phyloP scores from a whole-genome alignment of 35 echinoderm and acorn worm species.

The Ophiothrix spiculata region DNA sequence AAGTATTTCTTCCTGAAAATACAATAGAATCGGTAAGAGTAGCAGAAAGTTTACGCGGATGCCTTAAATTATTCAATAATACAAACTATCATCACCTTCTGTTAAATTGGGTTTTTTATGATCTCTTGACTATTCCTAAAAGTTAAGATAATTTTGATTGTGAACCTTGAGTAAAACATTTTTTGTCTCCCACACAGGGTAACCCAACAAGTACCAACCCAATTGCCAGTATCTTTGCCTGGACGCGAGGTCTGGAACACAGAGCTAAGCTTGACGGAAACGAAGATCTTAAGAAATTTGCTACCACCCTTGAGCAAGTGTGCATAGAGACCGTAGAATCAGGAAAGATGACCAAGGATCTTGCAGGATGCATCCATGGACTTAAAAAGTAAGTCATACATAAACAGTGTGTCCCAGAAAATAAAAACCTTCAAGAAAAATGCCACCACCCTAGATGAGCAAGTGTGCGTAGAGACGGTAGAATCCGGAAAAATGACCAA shows the following conservation, averaged over 20 bases:
- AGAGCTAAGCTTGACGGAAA: slow-evolving; percentile 90
- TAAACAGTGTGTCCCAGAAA: too few relatives aligned
- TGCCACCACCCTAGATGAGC: slow-evolving; percentile 66
- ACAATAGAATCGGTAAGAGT: too few relatives aligned
- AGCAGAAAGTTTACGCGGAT: too few relatives aligned
- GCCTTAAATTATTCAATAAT: too few relatives aligned
- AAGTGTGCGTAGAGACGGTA: slow-evolving; percentile 91
- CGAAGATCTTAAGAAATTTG: slow-evolving; percentile 74
- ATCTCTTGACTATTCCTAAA: too few relatives aligned
- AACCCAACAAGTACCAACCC: slow-evolving; percentile 97
- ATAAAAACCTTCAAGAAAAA: slow-evolving; percentile 73
- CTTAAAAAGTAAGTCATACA: slow-evolving; percentile 98
- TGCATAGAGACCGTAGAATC: slow-evolving; percentile 93
- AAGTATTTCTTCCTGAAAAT: too few relatives aligned
- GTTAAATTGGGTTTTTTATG: too few relatives aligned
- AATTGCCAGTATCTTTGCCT: slow-evolving; percentile 98
- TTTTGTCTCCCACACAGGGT: slow-evolving; percentile 52
- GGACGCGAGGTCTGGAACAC: slow-evolving; percentile 94
- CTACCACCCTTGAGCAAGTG: slow-evolving; percentile 72
- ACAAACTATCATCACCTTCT: too few relatives aligned
- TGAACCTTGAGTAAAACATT: too few relatives aligned
- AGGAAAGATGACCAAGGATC: slow-evolving; percentile 94
- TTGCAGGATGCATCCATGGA: slow-evolving; percentile 95
- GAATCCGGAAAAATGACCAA: slow-evolving; percentile 96
- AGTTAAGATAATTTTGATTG: too few relatives aligned